These are phyloP conservation scores for Oscheius onirici DNA, from an alignment of 2,888 invertebrate genomes.

Conservation along the genomic window DNA sequence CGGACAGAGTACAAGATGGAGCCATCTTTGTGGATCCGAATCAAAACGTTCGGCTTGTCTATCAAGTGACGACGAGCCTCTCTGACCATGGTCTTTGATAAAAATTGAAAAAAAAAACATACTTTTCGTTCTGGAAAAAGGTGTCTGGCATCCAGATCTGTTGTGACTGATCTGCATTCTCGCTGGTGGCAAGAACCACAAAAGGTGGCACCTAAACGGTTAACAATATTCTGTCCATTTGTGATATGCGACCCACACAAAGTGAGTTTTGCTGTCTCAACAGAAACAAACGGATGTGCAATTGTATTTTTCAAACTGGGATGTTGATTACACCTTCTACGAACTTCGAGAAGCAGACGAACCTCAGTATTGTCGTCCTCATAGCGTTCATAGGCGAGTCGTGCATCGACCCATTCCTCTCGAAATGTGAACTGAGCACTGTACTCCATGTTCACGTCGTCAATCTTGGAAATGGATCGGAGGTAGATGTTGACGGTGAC, in stretches of 20 bases:
- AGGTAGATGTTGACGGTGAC: conserved; percentile 70
- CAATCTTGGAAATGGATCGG: conserved; percentile 69
- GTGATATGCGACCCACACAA: no score
- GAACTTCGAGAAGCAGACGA: conserved; percentile 21
- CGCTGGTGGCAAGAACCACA: conserved; percentile 68
- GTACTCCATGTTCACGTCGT: conserved; percentile 80
- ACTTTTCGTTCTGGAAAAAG: conserved; percentile 81
- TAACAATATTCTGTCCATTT: conserved; percentile 1
- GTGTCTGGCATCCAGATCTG: conserved; percentile 71
- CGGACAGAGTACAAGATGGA: conserved; percentile 73
- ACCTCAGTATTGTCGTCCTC: conserved; percentile 67
- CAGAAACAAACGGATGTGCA: no score
- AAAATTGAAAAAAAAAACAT: conserved; percentile 9
- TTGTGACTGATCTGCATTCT: conserved; percentile 66
- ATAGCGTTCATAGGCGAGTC: conserved; percentile 74
- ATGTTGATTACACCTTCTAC: no score
- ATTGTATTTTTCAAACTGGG: no score
- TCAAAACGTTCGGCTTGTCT: conserved; percentile 81
- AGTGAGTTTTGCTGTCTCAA: no score
- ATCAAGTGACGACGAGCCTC: conserved; percentile 81
- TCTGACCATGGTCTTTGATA: conserved; percentile 49
- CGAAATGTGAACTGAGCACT: conserved; percentile 86
- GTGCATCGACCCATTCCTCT: conserved; percentile 94
- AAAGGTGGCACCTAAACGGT: conserved; percentile 58
- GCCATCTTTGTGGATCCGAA: conserved; percentile 82